Conservation (phyloP, 2,888 invertebrate genomes). For the Sarcophaga carnaria region DNA sequence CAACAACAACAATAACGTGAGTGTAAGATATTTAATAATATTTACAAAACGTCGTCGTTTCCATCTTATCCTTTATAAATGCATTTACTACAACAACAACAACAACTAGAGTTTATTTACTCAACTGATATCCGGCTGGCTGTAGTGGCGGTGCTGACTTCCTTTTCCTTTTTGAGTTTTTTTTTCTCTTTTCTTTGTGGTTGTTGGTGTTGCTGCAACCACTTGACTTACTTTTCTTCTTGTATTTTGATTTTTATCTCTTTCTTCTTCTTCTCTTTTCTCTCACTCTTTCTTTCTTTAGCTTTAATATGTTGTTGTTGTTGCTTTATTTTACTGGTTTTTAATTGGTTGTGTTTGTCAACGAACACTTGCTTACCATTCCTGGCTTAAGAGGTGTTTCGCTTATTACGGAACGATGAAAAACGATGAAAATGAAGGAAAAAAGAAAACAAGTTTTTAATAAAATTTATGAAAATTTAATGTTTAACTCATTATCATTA, state of each 20-base stretch:
- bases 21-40: not conserved
- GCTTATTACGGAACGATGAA: no score
- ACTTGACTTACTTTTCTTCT: conserved; percentile 60
- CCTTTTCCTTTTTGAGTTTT: conserved; percentile 34
- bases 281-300: not conserved
- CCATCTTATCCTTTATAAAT: conserved; percentile 23
- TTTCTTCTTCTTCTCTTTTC: not conserved
- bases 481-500: no score
- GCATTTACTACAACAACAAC: conserved; percentile 27
- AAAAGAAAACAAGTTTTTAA: no score
- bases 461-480: no score
- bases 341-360: not conserved
- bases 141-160: conserved; percentile 36
- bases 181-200: not conserved
- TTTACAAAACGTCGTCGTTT: not conserved
- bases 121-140: conserved; percentile 53
- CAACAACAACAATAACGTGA: not conserved
- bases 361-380: not conserved
- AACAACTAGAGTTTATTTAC: conserved; percentile 17
- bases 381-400: not conserved
- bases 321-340: not conserved
- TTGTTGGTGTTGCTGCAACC: conserved; percentile 43
- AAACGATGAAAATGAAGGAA: no score
- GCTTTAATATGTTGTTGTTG: not conserved
- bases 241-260: conserved; percentile 21